Evolutionary conservation across 2,113 vertebrate species (phyloP), one percentile per base, ranked within the genome.

Genomic region (Cheilinus undulatus): DNA sequence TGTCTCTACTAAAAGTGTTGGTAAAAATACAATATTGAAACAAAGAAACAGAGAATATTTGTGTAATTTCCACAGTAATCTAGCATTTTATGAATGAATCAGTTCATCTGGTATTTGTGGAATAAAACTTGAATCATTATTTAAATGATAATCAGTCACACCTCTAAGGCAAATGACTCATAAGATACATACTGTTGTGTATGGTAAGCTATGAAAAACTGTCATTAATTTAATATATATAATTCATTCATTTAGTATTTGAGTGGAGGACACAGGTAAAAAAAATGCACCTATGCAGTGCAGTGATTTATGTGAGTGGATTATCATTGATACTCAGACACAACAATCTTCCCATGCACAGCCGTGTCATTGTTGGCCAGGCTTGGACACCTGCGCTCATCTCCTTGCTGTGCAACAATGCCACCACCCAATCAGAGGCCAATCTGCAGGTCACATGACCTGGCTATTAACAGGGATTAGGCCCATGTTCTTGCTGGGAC

Each of bases 381-480:
- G 34, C 46, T 72, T 4, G 24, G 53, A 85, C 76, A 87, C 80
- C 66, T 76, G 56, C 49, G 53, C 83, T 90, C 82, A 86, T 86
- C 85, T 78, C 49, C 75, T 80, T 10, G 60, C 62, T 72, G 74
- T 87, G 76, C 85, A 80, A 65, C 62, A 73, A 57, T 53, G 50
- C 3, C 30, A 51, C 13, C 4, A 68, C 45, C 93, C 93, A 93
- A 93, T 93, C 88, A 82, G 67, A 84, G 58, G 52, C 59, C 51
- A 4, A 42, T 42, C 58, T 80, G 57, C 63, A 27, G 49, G 69
- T 75, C 92, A 93, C 81, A 66, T 92, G 91, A 80, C 67, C 51
- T 30, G 45, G 74, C 75, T 89, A 86, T 91, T 91, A 91, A 56
- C 74, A 57, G 85, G 89, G 92, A 92, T 93, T 93, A 93, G 70